Percentiles rank a stretch among this genome's conserved stretches.
phyloP scores from a whole-genome alignment of 2,888 invertebrate genomes.

The Acleris emargana region DNA sequence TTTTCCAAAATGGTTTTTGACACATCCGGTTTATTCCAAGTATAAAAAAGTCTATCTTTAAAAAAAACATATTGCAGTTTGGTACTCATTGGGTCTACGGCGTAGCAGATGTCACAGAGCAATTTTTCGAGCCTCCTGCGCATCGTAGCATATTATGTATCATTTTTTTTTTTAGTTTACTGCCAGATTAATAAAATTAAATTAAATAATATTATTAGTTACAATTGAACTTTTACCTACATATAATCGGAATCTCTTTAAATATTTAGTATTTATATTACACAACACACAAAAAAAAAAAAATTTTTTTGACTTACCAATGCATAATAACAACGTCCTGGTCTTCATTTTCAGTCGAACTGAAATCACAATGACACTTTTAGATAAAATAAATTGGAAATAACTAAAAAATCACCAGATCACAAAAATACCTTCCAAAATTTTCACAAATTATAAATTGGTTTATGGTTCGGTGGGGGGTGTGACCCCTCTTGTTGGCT shows the following conservation, averaged over 20 bases:
- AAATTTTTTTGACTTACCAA: slow-evolving; percentile 61
- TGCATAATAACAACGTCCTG: slow-evolving; percentile 63
- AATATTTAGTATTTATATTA: not conserved
- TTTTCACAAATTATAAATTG: slow-evolving; percentile 66
- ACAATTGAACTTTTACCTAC: too few relatives aligned
- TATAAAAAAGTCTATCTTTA: too few relatives aligned
- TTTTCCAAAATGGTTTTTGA: too few relatives aligned
- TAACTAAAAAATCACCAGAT: slow-evolving; percentile 38
- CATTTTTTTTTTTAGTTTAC: too few relatives aligned
- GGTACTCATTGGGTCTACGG: slow-evolving; percentile 23
- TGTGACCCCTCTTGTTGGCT: slow-evolving; percentile 63
- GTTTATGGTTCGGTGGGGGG: slow-evolving; percentile 60
- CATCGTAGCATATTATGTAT: slow-evolving; percentile 14
- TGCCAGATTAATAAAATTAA: too few relatives aligned
- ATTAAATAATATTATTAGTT: too few relatives aligned
- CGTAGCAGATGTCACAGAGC: slow-evolving; percentile 13
- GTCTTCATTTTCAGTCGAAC: slow-evolving; percentile 76
- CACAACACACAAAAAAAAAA: slow-evolving; percentile 17
- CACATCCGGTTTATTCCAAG: too few relatives aligned
- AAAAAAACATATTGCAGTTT: not conserved
- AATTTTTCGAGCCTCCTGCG: slow-evolving; percentile 13
- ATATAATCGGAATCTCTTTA: too few relatives aligned
- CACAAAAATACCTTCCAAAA: slow-evolving; percentile 66
- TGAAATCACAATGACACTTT: slow-evolving; percentile 67
- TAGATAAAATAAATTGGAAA: slow-evolving; percentile 38